Percentiles rank a stretch among this genome's conserved stretches.
Evolutionary conservation across 2,797 vertebrate species (phyloP).

Genomic region (Sus cebifrons): DNA sequence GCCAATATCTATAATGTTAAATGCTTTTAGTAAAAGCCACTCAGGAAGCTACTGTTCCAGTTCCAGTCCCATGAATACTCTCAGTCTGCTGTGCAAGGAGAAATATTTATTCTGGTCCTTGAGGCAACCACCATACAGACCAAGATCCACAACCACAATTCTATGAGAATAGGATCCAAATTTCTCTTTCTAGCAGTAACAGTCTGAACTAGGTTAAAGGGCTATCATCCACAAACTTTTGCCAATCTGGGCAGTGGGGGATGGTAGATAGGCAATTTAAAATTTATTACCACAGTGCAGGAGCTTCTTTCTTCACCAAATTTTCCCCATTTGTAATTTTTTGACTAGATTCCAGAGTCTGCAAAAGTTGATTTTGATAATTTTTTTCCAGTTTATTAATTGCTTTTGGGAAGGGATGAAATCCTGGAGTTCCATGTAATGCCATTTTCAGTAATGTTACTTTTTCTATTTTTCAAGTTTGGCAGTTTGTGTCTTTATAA

Average conservation of each 20-base stretch:
- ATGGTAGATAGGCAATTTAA: neutral
- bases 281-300: neutral
- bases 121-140: neutral
- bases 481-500: neutral
- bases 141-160: neutral
- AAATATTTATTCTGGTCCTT: neutral
- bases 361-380: neutral
- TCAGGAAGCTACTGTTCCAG: neutral
- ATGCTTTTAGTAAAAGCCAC: constrained; percentile 13
- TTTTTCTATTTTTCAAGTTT: neutral
- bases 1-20: neutral
- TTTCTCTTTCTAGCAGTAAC: neutral
- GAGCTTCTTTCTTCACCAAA: neutral
- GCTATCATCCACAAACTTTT: neutral
- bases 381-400: neutral
- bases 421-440: neutral
- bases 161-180: neutral
- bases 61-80: neutral
- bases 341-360: neutral
- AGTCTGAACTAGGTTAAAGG: neutral
- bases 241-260: neutral
- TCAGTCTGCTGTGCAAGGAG: neutral
- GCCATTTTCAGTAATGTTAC: neutral
- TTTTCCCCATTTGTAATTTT: neutral
- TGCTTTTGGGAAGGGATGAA: neutral